Conservation (phyloP, 2,888 invertebrate species). For the Tupiocoris notatus region DNA sequence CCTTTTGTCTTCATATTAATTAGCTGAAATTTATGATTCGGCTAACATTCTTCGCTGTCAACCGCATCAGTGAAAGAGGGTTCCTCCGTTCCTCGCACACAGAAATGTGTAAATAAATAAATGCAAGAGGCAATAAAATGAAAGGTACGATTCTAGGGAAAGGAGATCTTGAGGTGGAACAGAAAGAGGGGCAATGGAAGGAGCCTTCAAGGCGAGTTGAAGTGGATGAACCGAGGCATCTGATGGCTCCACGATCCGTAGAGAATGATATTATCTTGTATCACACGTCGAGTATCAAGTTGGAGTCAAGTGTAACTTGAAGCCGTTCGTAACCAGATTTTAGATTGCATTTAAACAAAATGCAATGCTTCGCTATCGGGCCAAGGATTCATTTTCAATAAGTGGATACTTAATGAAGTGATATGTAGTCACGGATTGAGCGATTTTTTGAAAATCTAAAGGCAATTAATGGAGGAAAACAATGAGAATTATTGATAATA, state of each 20-base stretch:
- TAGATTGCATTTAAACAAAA: too few relatives aligned
- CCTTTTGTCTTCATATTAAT: slow-evolving; percentile 29
- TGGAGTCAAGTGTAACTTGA: too few relatives aligned
- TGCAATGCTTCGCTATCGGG: too few relatives aligned
- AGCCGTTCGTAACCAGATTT: too few relatives aligned
- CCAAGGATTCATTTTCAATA: too few relatives aligned
- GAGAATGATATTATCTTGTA: too few relatives aligned
- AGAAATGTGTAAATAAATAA: background rate
- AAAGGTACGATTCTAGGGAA: background rate
- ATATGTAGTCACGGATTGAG: too few relatives aligned
- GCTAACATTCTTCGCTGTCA: slow-evolving; percentile 19
- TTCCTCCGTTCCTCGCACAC: background rate
- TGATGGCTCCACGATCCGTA: background rate
- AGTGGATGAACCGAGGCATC: background rate
- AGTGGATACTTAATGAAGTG: too few relatives aligned
- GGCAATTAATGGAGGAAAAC: too few relatives aligned
- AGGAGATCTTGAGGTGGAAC: background rate
- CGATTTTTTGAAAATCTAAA: too few relatives aligned
- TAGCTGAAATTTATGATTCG: slow-evolving; percentile 25
- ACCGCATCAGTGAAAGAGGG: background rate
- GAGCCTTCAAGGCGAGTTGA: background rate
- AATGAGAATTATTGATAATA: too few relatives aligned
- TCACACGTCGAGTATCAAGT: too few relatives aligned
- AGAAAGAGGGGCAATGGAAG: background rate
- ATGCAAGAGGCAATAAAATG: background rate